Base-by-base conservation (phyloP, 2,797 vertebrate genomes). In the Clarias fuscus region DNA sequence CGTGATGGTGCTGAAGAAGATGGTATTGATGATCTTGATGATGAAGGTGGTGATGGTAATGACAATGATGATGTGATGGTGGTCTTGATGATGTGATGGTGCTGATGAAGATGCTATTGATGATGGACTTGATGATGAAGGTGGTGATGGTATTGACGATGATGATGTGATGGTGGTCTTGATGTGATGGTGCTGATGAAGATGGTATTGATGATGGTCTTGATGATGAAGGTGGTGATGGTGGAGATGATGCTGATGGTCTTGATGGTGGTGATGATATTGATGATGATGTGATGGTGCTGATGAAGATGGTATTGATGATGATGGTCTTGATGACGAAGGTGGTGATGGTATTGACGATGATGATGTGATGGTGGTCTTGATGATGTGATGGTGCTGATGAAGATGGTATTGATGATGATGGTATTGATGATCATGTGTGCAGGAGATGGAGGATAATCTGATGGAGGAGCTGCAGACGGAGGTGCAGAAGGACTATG, bases 391-490 rank as follows among this genome's bases (percentile, higher is more conserved):
- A 33, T 33, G 24, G 40, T 24, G 20, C 4, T 43, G 37, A 0
- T 43, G 33, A 22, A 10, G 11, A 53, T 48, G 40, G 4, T 75
- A n/a, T 22, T 1, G 20, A 1, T 82, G n/a, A 53, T 13, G 80
- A 30, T 18, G 64, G 13, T 82, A n/a, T 7, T 82, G 64, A 7
- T 82, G 40, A 7, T 48, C 15, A 33, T 68, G 80, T 62, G 77
- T 64, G 80, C 24, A 82, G 80, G 80, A 30, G 37, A 27, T 43
- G 37, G 43, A 67, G 1, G n/a, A 68, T 56, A 4, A 82, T 56
- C 86, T 87, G 30, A 88, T 84, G 85, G 92, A 94, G 85, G 91
- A 94, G 30, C 79, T 85, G 1, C 90, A 96, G 0, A 90, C 93
- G 5, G 88, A 92, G 72, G 62, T 89, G 67, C 90, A 84, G 85